Conservation (phyloP, 2,113 vertebrate genomes). For the Calidris pugnax region DNA sequence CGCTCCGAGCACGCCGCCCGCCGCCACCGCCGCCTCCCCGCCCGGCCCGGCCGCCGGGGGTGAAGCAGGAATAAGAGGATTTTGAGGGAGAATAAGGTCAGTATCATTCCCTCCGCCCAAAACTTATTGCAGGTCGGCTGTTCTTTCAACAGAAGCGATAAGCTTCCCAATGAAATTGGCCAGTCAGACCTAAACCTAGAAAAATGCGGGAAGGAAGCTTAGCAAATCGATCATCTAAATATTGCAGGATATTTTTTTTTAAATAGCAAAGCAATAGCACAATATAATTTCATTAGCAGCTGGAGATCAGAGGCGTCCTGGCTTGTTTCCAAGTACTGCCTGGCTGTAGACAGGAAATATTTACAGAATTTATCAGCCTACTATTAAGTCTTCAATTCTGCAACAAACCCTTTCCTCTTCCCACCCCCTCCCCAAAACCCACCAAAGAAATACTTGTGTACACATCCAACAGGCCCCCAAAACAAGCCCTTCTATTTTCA, state of each 20-base stretch:
- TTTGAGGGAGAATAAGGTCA: accelerated
- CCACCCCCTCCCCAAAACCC: neutral
- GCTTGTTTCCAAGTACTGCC: neutral
- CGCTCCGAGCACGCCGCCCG: constrained; percentile 27
- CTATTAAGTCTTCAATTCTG: neutral
- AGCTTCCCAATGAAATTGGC: neutral
- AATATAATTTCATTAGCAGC: neutral
- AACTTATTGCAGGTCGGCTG: neutral
- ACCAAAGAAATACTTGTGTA: neutral
- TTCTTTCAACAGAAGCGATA: accelerated
- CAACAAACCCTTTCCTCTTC: neutral
- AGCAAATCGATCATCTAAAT: neutral
- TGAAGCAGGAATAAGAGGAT: accelerated
- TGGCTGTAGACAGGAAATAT: neutral
- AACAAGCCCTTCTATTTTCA: neutral
- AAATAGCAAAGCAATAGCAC: neutral
- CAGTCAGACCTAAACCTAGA: neutral
- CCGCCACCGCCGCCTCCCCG: neutral
- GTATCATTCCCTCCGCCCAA: accelerated
- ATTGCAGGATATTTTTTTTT: neutral
- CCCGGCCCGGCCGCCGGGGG: neutral
- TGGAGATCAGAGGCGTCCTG: neutral
- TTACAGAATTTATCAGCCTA: neutral
- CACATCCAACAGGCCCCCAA: accelerated
- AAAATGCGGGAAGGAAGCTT: neutral